These are phyloP conservation scores for Dermatemys mawii DNA, from an alignment of 2,113 vertebrate genomes.

Conservation along the genomic window DNA sequence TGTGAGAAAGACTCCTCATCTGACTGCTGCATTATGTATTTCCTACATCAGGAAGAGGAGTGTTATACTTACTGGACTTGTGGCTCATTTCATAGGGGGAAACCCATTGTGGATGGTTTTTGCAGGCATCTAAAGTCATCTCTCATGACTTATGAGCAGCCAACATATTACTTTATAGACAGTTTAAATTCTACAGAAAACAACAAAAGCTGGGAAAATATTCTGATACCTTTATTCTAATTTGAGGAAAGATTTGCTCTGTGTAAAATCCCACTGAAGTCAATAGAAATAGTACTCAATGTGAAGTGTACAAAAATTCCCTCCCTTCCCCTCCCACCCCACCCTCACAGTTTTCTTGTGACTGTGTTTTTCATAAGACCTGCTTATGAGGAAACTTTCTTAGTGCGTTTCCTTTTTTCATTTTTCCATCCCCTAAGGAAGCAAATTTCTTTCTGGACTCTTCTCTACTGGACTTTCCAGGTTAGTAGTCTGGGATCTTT, in stretches of 20 bases:
- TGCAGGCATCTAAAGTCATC: conserved; percentile 22
- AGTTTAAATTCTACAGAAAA: conserved; percentile 31
- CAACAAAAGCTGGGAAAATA: neutral
- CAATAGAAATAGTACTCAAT: neutral
- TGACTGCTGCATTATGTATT: conserved; percentile 18
- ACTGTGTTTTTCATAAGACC: neutral
- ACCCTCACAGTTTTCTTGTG: neutral
- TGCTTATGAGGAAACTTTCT: neutral
- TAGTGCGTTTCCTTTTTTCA: neutral
- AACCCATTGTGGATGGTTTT: conserved; percentile 10
- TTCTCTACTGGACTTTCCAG: neutral
- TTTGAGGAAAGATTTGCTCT: neutral
- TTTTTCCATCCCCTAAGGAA: neutral
- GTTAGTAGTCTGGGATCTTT: neutral
- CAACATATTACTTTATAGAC: conserved; percentile 32
- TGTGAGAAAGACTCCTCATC: conserved; percentile 14
- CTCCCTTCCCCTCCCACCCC: neutral
- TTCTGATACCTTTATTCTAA: neutral
- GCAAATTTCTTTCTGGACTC: neutral
- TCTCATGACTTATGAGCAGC: neutral
- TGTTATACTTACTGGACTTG: conserved; percentile 46
- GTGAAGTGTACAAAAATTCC: neutral
- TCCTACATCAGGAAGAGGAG: conserved; percentile 26
- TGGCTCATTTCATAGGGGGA: neutral
- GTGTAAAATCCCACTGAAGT: neutral